These are phyloP conservation scores for Polyploca ridens DNA, from an alignment of 2,888 invertebrate species.

Conservation along the genomic window DNA sequence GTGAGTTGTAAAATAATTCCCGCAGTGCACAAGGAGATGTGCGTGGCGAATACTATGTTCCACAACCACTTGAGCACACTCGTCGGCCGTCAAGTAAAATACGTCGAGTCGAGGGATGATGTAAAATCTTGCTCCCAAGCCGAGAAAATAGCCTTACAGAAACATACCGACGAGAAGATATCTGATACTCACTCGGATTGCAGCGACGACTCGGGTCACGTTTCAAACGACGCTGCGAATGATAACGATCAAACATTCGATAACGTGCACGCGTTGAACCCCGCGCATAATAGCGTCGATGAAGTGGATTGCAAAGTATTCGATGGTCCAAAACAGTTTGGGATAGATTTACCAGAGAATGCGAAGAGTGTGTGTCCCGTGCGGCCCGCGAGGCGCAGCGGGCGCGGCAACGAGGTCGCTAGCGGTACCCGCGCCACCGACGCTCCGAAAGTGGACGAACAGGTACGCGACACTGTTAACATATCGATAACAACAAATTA, in stretches of 20 bases:
- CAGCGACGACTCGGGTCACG: conserved; percentile 93
- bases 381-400: conserved; percentile 75
- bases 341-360: conserved; percentile 69
- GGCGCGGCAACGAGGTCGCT: conserved; percentile 81
- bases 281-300: conserved; percentile 54
- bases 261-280: conserved; percentile 62
- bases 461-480: conserved; percentile 82
- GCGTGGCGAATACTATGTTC: conserved; percentile 78
- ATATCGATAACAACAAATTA: conserved; percentile 78
- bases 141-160: conserved; percentile 67
- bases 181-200: conserved; percentile 88
- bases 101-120: conserved; percentile 72
- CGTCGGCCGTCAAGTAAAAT: conserved; percentile 79
- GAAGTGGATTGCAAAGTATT: conserved; percentile 74
- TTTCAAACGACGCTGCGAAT: conserved; percentile 91
- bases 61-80: conserved; percentile 82
- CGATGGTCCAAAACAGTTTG: conserved; percentile 69
- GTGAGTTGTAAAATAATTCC: conserved; percentile 78
- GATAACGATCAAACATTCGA: conserved; percentile 84
- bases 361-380: conserved; percentile 74
- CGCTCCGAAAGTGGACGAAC: conserved; percentile 82
- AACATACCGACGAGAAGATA: conserved; percentile 78
- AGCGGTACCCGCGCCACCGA: conserved; percentile 80
- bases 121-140: conserved; percentile 68
- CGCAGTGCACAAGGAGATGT: conserved; percentile 76